Evolutionary conservation across 1,140 invertebrate species (phyloP).

Genomic region (Apocrypta bakeri): DNA sequence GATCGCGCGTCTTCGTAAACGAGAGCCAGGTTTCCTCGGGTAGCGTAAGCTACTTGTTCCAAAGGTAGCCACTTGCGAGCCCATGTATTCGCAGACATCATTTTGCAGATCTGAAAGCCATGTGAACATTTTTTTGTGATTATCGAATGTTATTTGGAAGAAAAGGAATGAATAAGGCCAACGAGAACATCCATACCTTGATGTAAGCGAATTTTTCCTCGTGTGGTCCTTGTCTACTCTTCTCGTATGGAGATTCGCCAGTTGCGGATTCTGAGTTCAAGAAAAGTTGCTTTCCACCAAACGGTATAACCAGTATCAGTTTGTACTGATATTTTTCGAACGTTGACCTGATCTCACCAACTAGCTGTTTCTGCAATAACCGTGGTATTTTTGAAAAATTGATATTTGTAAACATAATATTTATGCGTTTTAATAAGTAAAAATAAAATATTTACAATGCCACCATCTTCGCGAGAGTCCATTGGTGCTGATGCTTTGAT

Average conservation of each 20-base stretch:
- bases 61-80: not conserved
- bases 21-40: not conserved
- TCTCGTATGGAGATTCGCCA: slow-evolving; percentile 22
- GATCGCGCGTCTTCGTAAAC: slow-evolving; percentile 37
- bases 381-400: too few species aligned
- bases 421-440: too few species aligned
- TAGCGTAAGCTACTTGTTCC: slow-evolving; percentile 33
- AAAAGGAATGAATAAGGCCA: not conserved
- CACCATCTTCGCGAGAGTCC: not conserved
- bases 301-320: slow-evolving; percentile 38
- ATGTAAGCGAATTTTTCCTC: not conserved
- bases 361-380: too few species aligned
- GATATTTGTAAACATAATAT: too few species aligned
- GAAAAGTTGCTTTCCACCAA: slow-evolving; percentile 37
- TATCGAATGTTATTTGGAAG: not conserved
- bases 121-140: not conserved
- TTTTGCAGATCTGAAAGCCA: slow-evolving; percentile 33
- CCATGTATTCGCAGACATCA: not conserved
- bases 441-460: slow-evolving; percentile 26
- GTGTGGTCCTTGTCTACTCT: not conserved
- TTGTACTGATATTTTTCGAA: not conserved
- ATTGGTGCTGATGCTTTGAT: slow-evolving; percentile 28
- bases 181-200: not conserved
- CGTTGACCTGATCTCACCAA: not conserved
- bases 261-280: not conserved